Base-by-base conservation (phyloP, 2,888 invertebrate genomes). In the Metellina segmentata region DNA sequence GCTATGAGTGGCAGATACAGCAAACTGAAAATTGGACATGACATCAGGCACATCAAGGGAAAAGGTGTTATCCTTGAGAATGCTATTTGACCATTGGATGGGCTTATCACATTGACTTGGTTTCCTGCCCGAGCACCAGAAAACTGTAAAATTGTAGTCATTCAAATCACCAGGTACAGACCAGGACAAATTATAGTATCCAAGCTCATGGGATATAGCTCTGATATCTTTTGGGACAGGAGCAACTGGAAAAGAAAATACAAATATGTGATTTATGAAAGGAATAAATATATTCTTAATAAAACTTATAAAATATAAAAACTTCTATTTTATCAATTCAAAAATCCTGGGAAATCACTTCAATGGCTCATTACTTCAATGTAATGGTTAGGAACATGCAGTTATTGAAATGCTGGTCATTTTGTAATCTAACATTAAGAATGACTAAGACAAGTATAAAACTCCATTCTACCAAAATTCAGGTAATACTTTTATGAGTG, bases 181-280 rank as follows among this genome's bases (percentile, higher is more conserved):
- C 92, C 92, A 93, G 9, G 87, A 82, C 13, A 93, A 19, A 20
- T 93, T 89, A 87, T 93, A 93, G 74, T 78, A 69, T 1, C 91
- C 93, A 48, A 77, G 51, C 13, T 86, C 93, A 71, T 79, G 85
- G 13, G 92, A 89, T 71, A 92, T 89, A 20, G 87, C 93, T 81
- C 85, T 89, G 11, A 93, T 89, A 72, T 92, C 88, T 74, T 71
- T 79, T 20, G 90, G 89, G 48, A 75, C 13, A 79, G 90, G 85
- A 8, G 74, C 53, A 75, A 91, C 92, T 92, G 49, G 70, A 83
- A 87, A 20, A 70, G 20, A 52, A 78, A 71, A 72, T 11, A 71
- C 34, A 82, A 48, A 52, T 16, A 52, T 16, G 2, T 11, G 5
- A 16, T n/a, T 16, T 51, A 51, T 5, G 13, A 9, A 5, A 9